These are phyloP conservation scores for Zosterops pallidus DNA, from an alignment of 2,113 vertebrate species.

Conservation along the genomic window DNA sequence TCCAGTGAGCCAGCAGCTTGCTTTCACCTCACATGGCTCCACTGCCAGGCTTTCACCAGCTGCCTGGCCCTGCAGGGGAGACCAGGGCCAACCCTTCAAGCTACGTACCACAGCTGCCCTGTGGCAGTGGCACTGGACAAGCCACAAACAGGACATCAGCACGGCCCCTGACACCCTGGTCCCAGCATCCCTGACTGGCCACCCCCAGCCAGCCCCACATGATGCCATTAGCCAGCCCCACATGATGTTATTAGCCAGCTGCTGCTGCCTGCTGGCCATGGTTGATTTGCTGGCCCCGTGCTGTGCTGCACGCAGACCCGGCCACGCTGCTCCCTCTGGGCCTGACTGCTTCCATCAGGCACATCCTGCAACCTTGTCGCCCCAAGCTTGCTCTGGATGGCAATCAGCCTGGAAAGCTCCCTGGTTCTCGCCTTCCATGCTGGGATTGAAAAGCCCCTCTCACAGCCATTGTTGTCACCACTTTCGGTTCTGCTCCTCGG, in stretches of 20 bases:
- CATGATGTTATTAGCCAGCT: not conserved
- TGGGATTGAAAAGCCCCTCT: slow-evolving; percentile 10
- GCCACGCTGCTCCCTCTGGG: not conserved
- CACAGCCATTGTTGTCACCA: not conserved
- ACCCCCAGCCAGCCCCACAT: not conserved
- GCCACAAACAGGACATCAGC: not conserved
- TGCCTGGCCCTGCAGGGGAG: rapidly evolving
- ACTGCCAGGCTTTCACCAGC: not conserved
- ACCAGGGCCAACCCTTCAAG: not conserved
- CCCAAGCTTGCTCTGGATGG: rapidly evolving
- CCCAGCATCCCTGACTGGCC: rapidly evolving
- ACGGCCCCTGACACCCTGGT: rapidly evolving
- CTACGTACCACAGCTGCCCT: rapidly evolving
- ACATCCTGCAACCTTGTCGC: not conserved
- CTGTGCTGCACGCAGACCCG: rapidly evolving
- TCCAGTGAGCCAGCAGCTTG: not conserved
- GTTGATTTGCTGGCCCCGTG: rapidly evolving
- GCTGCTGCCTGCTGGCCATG: not conserved
- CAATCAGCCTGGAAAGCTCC: not conserved
- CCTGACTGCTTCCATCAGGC: not conserved
- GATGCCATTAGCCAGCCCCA: not conserved
- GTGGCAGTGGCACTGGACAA: not conserved
- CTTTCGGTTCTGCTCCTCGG: not conserved
- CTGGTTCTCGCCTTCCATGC: not conserved
- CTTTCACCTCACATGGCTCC: not conserved